Percentiles rank a stretch among this genome's conserved stretches.
These are phyloP conservation scores for Nebria ingens DNA, from an alignment of 1,140 invertebrate species.

Conservation along the genomic window DNA sequence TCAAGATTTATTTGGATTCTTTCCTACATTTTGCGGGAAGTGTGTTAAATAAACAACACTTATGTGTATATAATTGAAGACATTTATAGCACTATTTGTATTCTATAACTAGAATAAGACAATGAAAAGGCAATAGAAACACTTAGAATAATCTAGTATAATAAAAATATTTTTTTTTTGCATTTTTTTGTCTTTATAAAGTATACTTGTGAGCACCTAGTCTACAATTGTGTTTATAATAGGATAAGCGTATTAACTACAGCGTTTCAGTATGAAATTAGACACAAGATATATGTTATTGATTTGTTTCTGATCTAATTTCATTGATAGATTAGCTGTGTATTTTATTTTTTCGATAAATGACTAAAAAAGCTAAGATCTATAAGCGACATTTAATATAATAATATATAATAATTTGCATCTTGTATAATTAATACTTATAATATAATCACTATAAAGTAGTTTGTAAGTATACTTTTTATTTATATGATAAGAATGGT, in stretches of 20 bases:
- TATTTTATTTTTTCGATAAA: neutral
- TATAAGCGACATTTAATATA: neutral
- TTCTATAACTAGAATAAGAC: neutral
- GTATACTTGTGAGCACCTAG: neutral
- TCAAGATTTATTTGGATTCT: neutral
- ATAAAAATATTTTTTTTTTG: slow-evolving; percentile 7
- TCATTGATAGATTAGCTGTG: neutral
- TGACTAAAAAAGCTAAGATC: neutral
- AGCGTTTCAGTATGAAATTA: neutral
- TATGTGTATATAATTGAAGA: neutral
- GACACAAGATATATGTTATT: neutral
- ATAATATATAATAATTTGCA: neutral
- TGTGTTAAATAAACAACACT: neutral
- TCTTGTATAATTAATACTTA: neutral
- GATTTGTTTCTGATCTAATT: neutral
- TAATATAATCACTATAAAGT: neutral
- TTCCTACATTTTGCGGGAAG: neutral
- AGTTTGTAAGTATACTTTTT: slow-evolving; percentile 3
- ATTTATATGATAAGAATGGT: neutral
- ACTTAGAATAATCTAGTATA: neutral
- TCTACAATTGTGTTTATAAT: neutral
- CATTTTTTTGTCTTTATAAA: neutral
- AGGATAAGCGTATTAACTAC: slow-evolving; percentile 3
- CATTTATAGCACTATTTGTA: neutral
- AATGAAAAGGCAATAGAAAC: slow-evolving; percentile 1